Evolutionary conservation across 1,140 invertebrate genomes (phyloP).

Genomic region (Solenopsis fugax): DNA sequence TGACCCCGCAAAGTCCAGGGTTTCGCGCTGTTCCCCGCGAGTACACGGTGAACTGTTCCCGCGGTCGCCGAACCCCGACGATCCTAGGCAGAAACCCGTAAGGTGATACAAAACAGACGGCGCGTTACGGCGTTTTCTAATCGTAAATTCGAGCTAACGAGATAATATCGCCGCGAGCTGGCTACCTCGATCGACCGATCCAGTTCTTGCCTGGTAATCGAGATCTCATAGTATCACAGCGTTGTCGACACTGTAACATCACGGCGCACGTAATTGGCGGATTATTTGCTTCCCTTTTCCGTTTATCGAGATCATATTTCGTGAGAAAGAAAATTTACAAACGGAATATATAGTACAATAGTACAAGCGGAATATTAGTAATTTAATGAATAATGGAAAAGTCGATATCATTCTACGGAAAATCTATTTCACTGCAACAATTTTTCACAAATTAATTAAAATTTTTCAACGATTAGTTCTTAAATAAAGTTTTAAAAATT

Average conservation of each 20-base stretch:
- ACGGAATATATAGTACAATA: neutral
- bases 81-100: constrained; percentile 35
- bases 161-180: constrained; percentile 62
- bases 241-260: constrained; percentile 48
- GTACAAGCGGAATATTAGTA: neutral
- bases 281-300: constrained; percentile 31
- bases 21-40: neutral
- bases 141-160: constrained; percentile 76
- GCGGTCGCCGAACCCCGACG: constrained; percentile 29
- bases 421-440: neutral
- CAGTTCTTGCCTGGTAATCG: constrained; percentile 62
- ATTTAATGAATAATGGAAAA: neutral
- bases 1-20: constrained; percentile 30
- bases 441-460: neutral
- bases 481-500: neutral
- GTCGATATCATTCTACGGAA: neutral
- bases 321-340: constrained; percentile 8
- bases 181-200: constrained; percentile 44
- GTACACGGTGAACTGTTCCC: neutral
- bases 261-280: constrained; percentile 46
- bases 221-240: constrained; percentile 50
- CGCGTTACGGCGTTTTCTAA: constrained; percentile 57
- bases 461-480: neutral
- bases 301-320: constrained; percentile 25
- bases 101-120: constrained; percentile 41